Evolutionary conservation across 2,888 invertebrate species (phyloP).

Genomic region (Drosophila gaucha): DNA sequence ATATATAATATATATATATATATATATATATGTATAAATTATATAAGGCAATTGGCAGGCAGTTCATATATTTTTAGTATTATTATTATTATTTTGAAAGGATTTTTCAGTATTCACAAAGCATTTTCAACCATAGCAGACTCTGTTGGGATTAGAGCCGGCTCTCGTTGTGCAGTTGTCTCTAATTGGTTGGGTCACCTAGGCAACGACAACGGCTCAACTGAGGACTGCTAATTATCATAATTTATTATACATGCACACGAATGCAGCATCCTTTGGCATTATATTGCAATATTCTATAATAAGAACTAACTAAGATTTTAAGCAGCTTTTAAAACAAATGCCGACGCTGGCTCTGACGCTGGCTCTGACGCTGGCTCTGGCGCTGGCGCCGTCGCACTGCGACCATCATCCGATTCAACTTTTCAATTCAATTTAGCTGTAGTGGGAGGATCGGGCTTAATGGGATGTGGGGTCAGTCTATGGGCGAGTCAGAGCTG

Average conservation of each 20-base stretch:
- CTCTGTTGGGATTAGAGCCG: background rate
- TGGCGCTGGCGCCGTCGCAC: background rate
- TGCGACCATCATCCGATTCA: conserved; percentile 54
- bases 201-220: conserved; percentile 1
- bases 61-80: too few species aligned
- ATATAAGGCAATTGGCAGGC: too few species aligned
- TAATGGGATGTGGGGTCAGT: background rate
- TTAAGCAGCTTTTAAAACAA: conserved; percentile 48
- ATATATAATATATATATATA: too few species aligned
- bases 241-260: background rate
- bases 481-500: too few species aligned
- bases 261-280: background rate
- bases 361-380: background rate
- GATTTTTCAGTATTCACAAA: too few species aligned
- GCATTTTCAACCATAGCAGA: too few species aligned
- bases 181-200: conserved; percentile 8
- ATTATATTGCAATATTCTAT: conserved; percentile 24
- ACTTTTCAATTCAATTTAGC: conserved; percentile 56
- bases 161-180: background rate
- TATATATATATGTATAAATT: too few species aligned
- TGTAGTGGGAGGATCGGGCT: background rate
- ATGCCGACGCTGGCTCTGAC: background rate
- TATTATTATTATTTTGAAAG: too few species aligned
- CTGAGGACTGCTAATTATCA: conserved; percentile 1
- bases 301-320: conserved; percentile 58